phyloP scores from a whole-genome alignment of 2,113 vertebrate species.

The Chunga burmeisteri region DNA sequence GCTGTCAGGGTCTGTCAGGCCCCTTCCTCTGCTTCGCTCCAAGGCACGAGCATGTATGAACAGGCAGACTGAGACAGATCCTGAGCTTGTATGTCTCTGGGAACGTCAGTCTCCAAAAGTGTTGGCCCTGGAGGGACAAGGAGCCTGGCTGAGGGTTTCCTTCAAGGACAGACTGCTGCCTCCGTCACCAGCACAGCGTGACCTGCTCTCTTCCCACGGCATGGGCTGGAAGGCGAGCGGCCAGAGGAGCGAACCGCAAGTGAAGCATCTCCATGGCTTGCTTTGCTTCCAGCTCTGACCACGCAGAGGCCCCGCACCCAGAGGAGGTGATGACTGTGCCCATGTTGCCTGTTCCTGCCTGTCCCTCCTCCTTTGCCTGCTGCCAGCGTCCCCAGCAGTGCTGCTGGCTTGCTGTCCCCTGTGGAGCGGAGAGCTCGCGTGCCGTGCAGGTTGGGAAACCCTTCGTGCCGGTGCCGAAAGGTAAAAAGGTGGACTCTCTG shows the following conservation, averaged over 20 bases:
- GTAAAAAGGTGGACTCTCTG: background rate
- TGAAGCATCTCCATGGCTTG: background rate
- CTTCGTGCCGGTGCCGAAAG: background rate
- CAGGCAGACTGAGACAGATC: background rate
- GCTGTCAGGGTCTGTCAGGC: background rate
- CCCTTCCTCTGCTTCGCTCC: background rate
- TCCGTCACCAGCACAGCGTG: background rate
- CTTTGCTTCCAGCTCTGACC: background rate
- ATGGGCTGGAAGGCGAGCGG: background rate
- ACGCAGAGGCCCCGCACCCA: too few species aligned
- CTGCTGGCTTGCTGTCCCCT: background rate
- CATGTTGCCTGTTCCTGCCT: background rate
- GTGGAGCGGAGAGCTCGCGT: rapidly evolving
- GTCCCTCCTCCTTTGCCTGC: background rate
- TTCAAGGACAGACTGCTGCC: background rate
- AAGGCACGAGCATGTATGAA: background rate
- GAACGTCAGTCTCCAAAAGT: background rate
- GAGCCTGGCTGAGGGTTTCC: background rate
- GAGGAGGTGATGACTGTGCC: background rate
- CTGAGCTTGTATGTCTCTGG: background rate
- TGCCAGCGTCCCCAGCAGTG: background rate
- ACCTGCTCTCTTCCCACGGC: too few species aligned
- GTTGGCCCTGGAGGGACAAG: background rate
- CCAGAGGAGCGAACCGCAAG: background rate
- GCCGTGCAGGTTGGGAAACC: rapidly evolving